A percentile compares a stretch with the other conserved stretches of the same genome.
Conservation (phyloP, 2,797 vertebrate genomes). For the Propithecus perrieri region DNA sequence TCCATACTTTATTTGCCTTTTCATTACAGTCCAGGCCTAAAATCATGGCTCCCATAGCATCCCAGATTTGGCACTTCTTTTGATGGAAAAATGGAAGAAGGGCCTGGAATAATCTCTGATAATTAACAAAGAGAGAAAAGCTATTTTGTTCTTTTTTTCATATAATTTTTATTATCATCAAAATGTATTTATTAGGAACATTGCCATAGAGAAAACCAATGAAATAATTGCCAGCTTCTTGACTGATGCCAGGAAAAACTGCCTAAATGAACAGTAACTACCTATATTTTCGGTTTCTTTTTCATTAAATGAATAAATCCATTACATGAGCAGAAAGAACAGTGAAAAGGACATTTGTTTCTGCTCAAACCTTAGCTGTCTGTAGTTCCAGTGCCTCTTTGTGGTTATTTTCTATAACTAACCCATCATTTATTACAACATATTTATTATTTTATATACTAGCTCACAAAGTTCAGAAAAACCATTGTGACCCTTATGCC, state of each 20-base stretch:
- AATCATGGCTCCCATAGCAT: not conserved
- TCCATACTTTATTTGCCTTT: not conserved
- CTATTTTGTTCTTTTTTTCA: not conserved
- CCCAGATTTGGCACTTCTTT: not conserved
- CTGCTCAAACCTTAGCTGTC: not conserved
- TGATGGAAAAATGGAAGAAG: not conserved
- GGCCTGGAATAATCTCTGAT: not conserved
- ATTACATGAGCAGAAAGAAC: not conserved
- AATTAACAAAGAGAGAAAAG: not conserved
- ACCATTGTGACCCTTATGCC: not conserved
- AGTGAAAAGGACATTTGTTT: not conserved
- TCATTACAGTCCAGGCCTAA: not conserved
- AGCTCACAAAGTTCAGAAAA: slow-evolving; percentile 8
- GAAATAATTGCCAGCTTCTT: not conserved
- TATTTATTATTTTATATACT: not conserved
- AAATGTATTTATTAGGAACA: not conserved
- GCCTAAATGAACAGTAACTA: not conserved
- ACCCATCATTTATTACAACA: not conserved
- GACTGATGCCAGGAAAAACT: not conserved
- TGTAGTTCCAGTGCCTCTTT: not conserved
- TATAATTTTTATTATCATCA: not conserved
- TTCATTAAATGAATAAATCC: not conserved
- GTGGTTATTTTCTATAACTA: not conserved
- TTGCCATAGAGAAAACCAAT: not conserved
- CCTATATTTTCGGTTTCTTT: not conserved